These are phyloP conservation scores for Dicaeum eximium DNA, from an alignment of 2,113 vertebrate species.

Conservation along the genomic window DNA sequence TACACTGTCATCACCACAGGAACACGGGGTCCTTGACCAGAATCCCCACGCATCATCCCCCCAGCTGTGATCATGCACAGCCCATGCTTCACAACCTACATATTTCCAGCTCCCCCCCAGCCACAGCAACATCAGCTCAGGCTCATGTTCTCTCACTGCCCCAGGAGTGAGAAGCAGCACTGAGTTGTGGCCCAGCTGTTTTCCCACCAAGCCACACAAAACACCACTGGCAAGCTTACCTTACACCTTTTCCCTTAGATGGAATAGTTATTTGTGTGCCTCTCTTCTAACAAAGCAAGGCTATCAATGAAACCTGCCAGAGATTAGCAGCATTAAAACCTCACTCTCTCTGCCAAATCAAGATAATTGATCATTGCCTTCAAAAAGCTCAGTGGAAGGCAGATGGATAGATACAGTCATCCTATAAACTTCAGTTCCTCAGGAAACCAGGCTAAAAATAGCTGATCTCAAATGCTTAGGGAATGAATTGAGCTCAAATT, in stretches of 20 bases:
- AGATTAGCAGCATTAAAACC: background rate
- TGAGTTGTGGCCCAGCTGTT: background rate
- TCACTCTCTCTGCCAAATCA: background rate
- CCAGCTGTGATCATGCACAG: background rate
- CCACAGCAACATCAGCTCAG: background rate
- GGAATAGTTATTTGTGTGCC: background rate
- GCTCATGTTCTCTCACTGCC: background rate
- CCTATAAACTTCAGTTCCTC: constrained; percentile 47
- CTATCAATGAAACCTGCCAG: background rate
- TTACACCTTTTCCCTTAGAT: background rate
- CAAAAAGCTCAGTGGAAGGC: constrained; percentile 11
- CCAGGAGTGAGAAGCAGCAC: background rate
- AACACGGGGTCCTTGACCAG: background rate
- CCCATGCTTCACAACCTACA: background rate
- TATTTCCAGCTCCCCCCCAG: background rate
- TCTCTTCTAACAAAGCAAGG: background rate
- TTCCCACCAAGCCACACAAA: background rate
- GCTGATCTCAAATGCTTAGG: background rate
- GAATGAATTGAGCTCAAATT: constrained; percentile 40
- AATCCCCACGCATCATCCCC: background rate
- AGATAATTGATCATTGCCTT: background rate
- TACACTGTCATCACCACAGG: background rate
- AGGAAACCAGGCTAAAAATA: constrained; percentile 53
- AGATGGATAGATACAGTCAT: constrained; percentile 31
- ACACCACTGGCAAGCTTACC: background rate